phyloP scores from a whole-genome alignment of 1,140 invertebrate species.

The Anagrus nilaparvatae region DNA sequence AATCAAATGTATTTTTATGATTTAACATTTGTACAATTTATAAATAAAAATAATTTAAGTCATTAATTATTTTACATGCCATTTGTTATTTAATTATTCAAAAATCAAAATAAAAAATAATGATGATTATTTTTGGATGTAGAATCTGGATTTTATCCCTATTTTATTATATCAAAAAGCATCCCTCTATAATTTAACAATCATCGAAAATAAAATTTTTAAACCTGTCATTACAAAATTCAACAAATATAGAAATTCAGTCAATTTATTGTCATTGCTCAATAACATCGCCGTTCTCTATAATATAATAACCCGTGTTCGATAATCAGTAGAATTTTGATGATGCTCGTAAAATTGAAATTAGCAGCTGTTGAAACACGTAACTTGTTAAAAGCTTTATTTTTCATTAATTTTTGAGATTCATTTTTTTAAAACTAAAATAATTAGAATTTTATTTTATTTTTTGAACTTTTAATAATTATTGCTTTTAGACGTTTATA shows the following conservation, averaged over 20 bases:
- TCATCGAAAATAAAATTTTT: not conserved
- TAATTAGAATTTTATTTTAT: not conserved
- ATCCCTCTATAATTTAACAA: not conserved
- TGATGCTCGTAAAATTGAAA: conserved; percentile 10
- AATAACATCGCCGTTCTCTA: no score
- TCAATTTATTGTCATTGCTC: no score
- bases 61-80: no score
- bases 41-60: no score
- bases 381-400: conserved; percentile 3
- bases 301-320: no score
- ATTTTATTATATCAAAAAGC: not conserved
- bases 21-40: no score
- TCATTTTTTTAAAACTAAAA: not conserved
- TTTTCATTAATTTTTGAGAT: not conserved
- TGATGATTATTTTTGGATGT: no score
- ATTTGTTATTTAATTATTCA: no score
- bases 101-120: no score
- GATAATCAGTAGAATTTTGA: not conserved
- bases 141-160: not conserved
- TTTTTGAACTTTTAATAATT: not conserved
- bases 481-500: not conserved
- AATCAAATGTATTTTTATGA: no score
- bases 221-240: not conserved
- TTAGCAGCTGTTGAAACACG: conserved; percentile 1
- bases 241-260: conserved; percentile 5